phyloP scores from a whole-genome alignment of 2,888 invertebrate species.

The Hipparchia semele region DNA sequence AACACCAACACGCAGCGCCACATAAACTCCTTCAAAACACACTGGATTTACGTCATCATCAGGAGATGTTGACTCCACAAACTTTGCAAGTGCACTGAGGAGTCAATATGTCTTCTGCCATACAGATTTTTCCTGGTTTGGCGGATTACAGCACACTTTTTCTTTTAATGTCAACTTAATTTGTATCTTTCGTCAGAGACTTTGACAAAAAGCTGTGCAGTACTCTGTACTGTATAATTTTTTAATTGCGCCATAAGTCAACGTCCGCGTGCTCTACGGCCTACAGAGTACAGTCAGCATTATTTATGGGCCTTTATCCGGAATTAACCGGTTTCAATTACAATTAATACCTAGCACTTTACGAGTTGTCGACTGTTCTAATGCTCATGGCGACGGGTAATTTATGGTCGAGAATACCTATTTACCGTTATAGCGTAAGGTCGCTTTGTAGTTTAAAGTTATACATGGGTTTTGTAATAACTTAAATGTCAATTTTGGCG shows the following conservation, averaged over 20 bases:
- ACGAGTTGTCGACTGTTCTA: conserved; percentile 22
- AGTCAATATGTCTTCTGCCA: no score
- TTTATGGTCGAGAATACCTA: conserved; percentile 11
- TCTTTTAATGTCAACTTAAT: no score
- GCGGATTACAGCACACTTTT: no score
- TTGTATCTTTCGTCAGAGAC: background rate
- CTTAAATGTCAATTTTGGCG: background rate
- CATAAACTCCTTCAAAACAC: no score
- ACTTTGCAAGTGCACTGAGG: no score
- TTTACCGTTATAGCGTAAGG: background rate
- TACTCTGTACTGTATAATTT: background rate
- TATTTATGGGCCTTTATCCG: conserved; percentile 31
- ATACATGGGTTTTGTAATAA: background rate
- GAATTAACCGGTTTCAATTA: conserved; percentile 37
- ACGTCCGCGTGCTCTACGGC: conserved; percentile 13
- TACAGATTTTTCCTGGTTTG: no score
- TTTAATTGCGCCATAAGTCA: conserved; percentile 21
- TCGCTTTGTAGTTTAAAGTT: background rate
- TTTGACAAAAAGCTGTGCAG: background rate
- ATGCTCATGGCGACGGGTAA: conserved; percentile 15
- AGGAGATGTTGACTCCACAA: no score
- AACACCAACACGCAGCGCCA: no score
- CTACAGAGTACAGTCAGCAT: conserved; percentile 16
- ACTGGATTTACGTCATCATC: no score
- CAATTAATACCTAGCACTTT: conserved; percentile 32